Evolutionary conservation across 2,888 invertebrate genomes (phyloP), one percentile per base, ranked within the genome.

Genomic region (Kryphioiulus occultus): DNA sequence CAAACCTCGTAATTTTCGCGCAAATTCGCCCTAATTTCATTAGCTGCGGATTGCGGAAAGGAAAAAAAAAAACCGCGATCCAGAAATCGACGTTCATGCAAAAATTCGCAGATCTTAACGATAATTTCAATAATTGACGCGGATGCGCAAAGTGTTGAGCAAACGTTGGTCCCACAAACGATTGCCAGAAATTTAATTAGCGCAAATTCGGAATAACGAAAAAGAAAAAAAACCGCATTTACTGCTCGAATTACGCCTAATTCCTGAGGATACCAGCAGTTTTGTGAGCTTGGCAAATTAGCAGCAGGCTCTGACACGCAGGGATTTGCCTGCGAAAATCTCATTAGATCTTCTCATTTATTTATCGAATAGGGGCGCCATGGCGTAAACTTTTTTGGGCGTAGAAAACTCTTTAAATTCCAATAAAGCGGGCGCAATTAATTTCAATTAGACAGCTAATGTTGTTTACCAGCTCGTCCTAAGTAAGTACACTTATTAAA

Each of bases 401-500:
- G 2, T 35, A 7, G 35, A 2, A 35, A 35, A 35, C 35, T 35
- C 35, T 35, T 26, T 78, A 78, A 78, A 78, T 78, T 78, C 78
- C 26, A 78, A 78, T 78, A 78, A 78, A 78, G 78, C 12, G 78
- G 30, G 3, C 15, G 78, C 30, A 78, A 78, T 78, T 78, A 30
- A 78, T 78, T 78, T 78, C 78, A 78, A 78, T 78, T 78, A 78
- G 78, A 78, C 78, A 78, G 78, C 78, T 78, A 78, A 78, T 78
- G 78, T 30, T 78, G 78, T 78, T 78, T 78, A 78, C 78, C 78
- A 78, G 30, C 78, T 78, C 78, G 78, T 78, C 78, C 26, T 78
- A 30, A 78, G 78, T 78, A 78, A 78, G 78, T 78, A 78, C 78
- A 78, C 78, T 78, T 78, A 78, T 78, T 78, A 78, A 78, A 78